Conservation (phyloP, 2,888 invertebrate species). For the Dromius quadrimaculatus region DNA sequence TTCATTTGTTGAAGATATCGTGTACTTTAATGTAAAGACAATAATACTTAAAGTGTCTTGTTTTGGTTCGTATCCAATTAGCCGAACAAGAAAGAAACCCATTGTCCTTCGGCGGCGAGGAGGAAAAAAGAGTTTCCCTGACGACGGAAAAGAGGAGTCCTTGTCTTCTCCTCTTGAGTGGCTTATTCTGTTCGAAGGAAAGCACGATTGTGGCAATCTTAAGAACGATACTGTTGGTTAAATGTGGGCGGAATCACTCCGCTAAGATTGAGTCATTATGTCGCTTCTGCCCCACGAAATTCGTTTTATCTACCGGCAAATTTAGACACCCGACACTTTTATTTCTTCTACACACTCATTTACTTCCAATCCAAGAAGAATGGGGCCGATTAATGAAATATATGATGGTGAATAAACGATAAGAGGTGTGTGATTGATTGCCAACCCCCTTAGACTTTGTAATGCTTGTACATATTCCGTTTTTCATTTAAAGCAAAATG, state of each 20-base stretch:
- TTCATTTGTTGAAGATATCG: no score
- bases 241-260: constrained; percentile 23
- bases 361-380: no score
- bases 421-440: no score
- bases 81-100: background rate
- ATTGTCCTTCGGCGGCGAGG: background rate
- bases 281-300: background rate
- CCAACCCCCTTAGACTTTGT: no score
- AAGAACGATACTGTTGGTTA: constrained; percentile 21
- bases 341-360: background rate
- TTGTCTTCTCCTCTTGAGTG: no score
- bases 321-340: constrained; percentile 8
- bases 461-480: constrained; percentile 3
- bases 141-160: constrained; percentile 44
- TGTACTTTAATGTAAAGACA: no score
- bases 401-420: no score
- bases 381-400: no score
- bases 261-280: constrained; percentile 27
- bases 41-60: constrained; percentile 31
- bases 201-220: constrained; percentile 26
- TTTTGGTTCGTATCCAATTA: constrained; percentile 41
- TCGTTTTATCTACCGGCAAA: constrained; percentile 18
- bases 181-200: constrained; percentile 46
- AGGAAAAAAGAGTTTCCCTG: constrained; percentile 33
- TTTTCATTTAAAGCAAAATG: constrained; percentile 25